Evolutionary conservation across 2,888 invertebrate genomes (phyloP), one percentile per base, ranked within the genome.

Genomic region (Melieria omissa): DNA sequence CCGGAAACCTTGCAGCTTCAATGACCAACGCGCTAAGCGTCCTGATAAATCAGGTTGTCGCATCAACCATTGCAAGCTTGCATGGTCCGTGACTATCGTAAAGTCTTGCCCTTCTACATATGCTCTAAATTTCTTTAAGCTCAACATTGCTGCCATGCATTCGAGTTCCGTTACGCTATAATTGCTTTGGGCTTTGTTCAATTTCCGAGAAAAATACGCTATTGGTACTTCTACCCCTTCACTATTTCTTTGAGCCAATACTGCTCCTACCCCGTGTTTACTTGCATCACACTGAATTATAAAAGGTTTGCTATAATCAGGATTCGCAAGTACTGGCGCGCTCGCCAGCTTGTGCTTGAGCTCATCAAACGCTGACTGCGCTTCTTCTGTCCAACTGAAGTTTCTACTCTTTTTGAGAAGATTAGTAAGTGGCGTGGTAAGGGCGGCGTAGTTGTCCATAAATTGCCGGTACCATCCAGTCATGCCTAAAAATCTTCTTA

Each of bases 381-480:
- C n/a, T 42, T 64, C 47, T 7, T 54, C 66, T 16, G 4, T 71
- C 52, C 71, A 74, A 3, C n/a, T 16, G 52, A 73, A 74, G 8
- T 58, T 61, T 45, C 63, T 66, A 5, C 62, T 65, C 10, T 49
- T 65, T 14, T 72, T 74, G 8, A 75, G 64, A 1, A 72, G 52
- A 45, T 78, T 62, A 3, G 75, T 74, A 42, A 77, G 61, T 3
- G 74, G 73, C 0, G 74, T 63, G 1, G n/a, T n/a, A n/a, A n/a
- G n/a, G n/a, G n/a, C n/a, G n/a, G n/a, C n/a, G 76, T 73, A 75
- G 45, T 74, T 72, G n/a, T 8, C 45, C 2, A 76, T 72, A 55
- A 76, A 77, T 9, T 74, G 60, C 1, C 75, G 44, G 54, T 75
- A 75, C 72, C 76, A 78, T 5, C 78, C 75, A 1, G 74, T 68